Conservation (phyloP, 2,113 vertebrate genomes). For the Pseudorasbora parva region DNA sequence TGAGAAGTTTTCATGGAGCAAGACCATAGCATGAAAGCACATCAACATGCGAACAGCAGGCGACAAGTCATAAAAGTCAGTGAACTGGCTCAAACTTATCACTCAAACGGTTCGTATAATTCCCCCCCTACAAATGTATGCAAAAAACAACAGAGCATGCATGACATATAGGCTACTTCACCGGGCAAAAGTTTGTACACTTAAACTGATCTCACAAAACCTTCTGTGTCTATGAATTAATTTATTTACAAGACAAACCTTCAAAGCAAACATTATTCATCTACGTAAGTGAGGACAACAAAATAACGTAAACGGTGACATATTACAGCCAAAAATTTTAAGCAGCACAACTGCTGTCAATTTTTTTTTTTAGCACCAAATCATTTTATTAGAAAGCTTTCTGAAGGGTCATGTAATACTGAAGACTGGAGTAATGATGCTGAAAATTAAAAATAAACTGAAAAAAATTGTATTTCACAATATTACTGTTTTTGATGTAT, state of each 20-base stretch:
- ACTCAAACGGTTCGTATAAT: conserved; percentile 43
- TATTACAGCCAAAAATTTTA: too few relatives aligned
- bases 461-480: too few relatives aligned
- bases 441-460: neutral
- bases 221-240: too few relatives aligned
- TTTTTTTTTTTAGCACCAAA: too few relatives aligned
- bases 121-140: conserved; percentile 28
- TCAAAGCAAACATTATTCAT: too few relatives aligned
- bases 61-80: conserved; percentile 48
- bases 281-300: too few relatives aligned
- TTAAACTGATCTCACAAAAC: neutral
- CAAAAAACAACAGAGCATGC: conserved; percentile 43
- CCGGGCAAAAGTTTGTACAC: neutral
- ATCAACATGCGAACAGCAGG: conserved; percentile 49
- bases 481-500: too few relatives aligned
- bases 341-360: too few relatives aligned
- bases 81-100: conserved; percentile 46
- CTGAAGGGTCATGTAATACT: neutral
- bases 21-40: conserved; percentile 44
- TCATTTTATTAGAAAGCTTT: neutral
- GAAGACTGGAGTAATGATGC: neutral
- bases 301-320: too few relatives aligned
- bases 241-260: too few relatives aligned
- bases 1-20: conserved; percentile 46
- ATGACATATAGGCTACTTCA: conserved; percentile 39